Evolutionary conservation across 2,797 vertebrate species (phyloP).

Genomic region (Choloepus didactylus): DNA sequence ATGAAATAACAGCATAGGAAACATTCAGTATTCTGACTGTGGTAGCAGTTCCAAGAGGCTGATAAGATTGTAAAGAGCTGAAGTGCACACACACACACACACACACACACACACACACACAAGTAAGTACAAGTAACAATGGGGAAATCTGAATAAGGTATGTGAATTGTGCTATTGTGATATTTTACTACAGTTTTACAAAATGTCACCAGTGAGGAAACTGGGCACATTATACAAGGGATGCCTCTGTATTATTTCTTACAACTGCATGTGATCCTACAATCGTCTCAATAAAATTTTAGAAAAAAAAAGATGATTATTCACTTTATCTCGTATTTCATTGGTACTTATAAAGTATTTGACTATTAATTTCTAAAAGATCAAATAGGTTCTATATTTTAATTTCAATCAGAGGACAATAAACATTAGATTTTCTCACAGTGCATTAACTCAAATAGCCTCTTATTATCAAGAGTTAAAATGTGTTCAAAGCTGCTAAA

Average conservation of each 20-base stretch:
- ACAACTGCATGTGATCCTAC: not conserved
- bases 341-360: not conserved
- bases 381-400: not conserved
- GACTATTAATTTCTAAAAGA: not conserved
- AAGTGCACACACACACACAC: no score
- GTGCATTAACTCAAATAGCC: not conserved
- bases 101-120: not conserved
- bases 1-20: not conserved
- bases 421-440: constrained; percentile 28
- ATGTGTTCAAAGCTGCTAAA: not conserved
- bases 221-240: not conserved
- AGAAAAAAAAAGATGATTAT: not conserved
- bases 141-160: not conserved
- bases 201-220: not conserved
- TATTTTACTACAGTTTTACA: not conserved
- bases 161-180: not conserved
- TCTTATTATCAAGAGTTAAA: constrained; percentile 4
- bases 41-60: not conserved
- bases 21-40: not conserved
- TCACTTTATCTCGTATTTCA: not conserved
- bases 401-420: constrained; percentile 41
- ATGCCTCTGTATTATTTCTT: not conserved
- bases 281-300: not conserved
- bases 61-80: not conserved
- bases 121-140: not conserved